phyloP scores from a whole-genome alignment of 2,888 invertebrate genomes.

The Nemotelus pantherinus region DNA sequence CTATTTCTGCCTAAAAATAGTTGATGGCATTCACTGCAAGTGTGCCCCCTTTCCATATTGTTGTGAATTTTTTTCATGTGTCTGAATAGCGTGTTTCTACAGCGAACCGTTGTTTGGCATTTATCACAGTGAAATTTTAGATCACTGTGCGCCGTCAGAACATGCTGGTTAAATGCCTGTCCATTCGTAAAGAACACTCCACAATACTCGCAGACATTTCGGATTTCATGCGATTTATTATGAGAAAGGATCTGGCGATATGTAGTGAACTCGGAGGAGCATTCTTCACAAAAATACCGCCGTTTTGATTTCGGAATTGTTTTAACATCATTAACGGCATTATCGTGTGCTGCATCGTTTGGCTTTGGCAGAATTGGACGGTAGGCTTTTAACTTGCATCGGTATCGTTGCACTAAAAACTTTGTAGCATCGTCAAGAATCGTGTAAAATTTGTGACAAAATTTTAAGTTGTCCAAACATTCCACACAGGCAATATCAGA shows the following conservation, averaged over 20 bases:
- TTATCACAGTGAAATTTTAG: slow-evolving; percentile 50
- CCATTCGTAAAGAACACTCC: slow-evolving; percentile 50
- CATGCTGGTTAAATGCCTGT: slow-evolving; percentile 49
- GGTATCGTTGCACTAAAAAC: not conserved
- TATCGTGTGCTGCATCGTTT: not conserved
- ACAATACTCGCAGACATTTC: slow-evolving; percentile 53
- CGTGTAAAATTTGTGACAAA: slow-evolving; percentile 16
- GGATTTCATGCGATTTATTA: slow-evolving; percentile 47
- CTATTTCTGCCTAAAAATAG: not conserved
- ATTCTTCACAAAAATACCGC: slow-evolving; percentile 53
- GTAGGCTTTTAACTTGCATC: not conserved
- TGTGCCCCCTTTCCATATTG: slow-evolving; percentile 49
- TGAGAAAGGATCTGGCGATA: slow-evolving; percentile 52
- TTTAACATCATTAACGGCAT: not conserved
- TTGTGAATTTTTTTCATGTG: slow-evolving; percentile 52
- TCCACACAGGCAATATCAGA: not conserved
- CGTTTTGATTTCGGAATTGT: slow-evolving; percentile 42
- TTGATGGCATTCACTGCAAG: slow-evolving; percentile 49
- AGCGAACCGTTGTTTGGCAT: slow-evolving; percentile 49
- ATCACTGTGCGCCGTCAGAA: slow-evolving; percentile 47
- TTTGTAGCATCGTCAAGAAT: not conserved
- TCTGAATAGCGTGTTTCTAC: slow-evolving; percentile 51
- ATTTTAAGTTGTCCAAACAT: not conserved
- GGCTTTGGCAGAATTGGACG: not conserved
- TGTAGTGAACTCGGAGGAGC: slow-evolving; percentile 51